Base-by-base conservation (phyloP, 1,140 invertebrate species). In the Periplaneta americana region DNA sequence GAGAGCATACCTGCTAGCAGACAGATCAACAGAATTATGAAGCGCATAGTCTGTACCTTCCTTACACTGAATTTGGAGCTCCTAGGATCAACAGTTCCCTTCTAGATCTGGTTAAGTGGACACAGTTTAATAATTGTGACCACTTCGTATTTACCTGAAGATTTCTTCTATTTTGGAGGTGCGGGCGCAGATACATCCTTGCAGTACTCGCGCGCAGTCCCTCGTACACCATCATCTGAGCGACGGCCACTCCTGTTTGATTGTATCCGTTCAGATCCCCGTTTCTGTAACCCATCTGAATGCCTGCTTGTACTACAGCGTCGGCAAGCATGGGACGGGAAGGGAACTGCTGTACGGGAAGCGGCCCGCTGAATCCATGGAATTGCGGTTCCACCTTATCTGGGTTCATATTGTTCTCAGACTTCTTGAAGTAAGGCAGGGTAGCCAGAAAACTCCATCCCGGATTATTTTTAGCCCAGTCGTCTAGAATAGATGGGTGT, bases 381-480 rank as follows among this genome's bases (percentile, higher is more conserved):
- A 88, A 86, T 36, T 74, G 48, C n/a, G 28, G 32, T n/a, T 82
- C 78, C 18, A 78, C 18, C 35, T 74, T 22, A 17, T 82, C 37
- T 18, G 66, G 66, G 22, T 82, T 74, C 79, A 57, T 83, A 83
- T 92, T 92, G 18, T 87, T 86, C 85, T 93, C 92, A 0, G 89
- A 90, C 85, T 92, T 92, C 74, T 89, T 87, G 82, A 91, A 95
- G 85, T 94, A 95, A 0, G 92, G 93, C 10, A 95, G 86, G 0
- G 95, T 90, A 2, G 95, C 92, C 9, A 91, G 88, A 85, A 95
- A 97, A n/a, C 89, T 89, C 92, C 92, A 93, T 57, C 94, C 94
- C 17, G 87, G 86, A 83, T 93, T 93, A 11, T 91, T 89, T 6
- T 88, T 88, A 2, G 92, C 93, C 92, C 95, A 96, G 32, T 91